These are phyloP conservation scores for Caenorhabditis afra DNA, from an alignment of 2,888 invertebrate species.

Conservation along the genomic window DNA sequence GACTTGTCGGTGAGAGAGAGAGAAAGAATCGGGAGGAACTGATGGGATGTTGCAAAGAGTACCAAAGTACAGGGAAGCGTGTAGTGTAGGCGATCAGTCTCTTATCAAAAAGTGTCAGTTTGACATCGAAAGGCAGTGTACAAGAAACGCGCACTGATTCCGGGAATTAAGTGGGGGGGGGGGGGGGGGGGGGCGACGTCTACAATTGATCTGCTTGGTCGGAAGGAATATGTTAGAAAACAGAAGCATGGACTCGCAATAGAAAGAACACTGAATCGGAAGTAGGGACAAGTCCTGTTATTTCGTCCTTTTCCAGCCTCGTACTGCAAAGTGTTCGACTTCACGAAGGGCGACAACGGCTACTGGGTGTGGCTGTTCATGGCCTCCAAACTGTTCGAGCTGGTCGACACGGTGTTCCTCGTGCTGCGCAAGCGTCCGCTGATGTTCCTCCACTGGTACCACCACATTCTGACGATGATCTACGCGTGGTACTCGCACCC, in stretches of 20 bases:
- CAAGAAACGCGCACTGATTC: not conserved
- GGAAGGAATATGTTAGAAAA: no score
- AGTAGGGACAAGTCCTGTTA: no score
- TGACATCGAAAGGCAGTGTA: not conserved
- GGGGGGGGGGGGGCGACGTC: no score
- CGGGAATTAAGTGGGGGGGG: not conserved
- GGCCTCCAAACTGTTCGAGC: conserved; percentile 66
- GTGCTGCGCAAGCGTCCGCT: conserved; percentile 69
- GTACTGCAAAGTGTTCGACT: conserved; percentile 69
- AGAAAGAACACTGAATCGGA: no score
- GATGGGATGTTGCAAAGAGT: not conserved
- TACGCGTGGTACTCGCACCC: conserved; percentile 71
- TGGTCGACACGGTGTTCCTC: conserved; percentile 68
- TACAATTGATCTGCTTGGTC: no score
- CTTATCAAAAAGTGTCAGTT: conserved; percentile 17
- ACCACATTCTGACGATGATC: conserved; percentile 67
- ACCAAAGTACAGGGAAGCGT: conserved; percentile 37
- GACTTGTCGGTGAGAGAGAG: conserved; percentile 63
- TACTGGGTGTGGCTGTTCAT: conserved; percentile 74
- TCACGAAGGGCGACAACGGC: conserved; percentile 70
- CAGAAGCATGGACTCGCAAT: no score
- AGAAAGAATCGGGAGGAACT: no score
- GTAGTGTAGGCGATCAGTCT: conserved; percentile 23
- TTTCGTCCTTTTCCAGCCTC: conserved; percentile 63
- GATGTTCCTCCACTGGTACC: conserved; percentile 72